Conservation (phyloP, 2,888 invertebrate genomes). For the Melieria omissa region DNA sequence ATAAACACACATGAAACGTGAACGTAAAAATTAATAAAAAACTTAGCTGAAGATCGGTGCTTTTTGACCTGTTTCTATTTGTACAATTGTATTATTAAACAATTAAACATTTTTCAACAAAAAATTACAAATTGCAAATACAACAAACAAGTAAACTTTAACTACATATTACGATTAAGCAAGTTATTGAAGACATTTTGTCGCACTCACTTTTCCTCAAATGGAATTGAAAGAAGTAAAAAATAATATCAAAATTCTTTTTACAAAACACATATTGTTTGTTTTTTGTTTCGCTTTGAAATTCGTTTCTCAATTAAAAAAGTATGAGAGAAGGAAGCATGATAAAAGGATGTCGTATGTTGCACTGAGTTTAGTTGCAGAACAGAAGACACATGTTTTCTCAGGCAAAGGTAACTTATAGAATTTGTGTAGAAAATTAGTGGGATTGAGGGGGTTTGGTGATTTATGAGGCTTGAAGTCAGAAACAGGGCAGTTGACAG, state of each 20-base stretch:
- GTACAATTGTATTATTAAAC: constrained; percentile 62
- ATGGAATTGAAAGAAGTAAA: constrained; percentile 11
- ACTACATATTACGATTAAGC: constrained; percentile 19
- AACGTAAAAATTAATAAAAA: constrained; percentile 44
- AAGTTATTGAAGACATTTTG: not conserved
- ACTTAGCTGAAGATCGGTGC: constrained; percentile 69
- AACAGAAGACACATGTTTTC: no score
- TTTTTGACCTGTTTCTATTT: constrained; percentile 68
- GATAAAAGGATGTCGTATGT: no score
- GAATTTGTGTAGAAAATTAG: no score
- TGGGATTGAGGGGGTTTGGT: no score
- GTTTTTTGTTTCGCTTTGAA: not conserved
- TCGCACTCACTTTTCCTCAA: constrained; percentile 3
- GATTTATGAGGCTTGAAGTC: no score
- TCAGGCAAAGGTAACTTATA: no score
- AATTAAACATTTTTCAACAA: constrained; percentile 46
- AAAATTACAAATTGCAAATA: constrained; percentile 24
- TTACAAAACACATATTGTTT: constrained; percentile 15
- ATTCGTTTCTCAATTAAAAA: no score
- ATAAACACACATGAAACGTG: not conserved
- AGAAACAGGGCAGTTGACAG: no score
- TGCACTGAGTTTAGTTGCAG: no score
- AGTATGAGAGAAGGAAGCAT: no score
- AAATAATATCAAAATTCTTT: constrained; percentile 15
- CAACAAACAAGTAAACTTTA: constrained; percentile 27